Conservation (phyloP, 2,797 vertebrate species). For the Cetoscarus ocellatus region DNA sequence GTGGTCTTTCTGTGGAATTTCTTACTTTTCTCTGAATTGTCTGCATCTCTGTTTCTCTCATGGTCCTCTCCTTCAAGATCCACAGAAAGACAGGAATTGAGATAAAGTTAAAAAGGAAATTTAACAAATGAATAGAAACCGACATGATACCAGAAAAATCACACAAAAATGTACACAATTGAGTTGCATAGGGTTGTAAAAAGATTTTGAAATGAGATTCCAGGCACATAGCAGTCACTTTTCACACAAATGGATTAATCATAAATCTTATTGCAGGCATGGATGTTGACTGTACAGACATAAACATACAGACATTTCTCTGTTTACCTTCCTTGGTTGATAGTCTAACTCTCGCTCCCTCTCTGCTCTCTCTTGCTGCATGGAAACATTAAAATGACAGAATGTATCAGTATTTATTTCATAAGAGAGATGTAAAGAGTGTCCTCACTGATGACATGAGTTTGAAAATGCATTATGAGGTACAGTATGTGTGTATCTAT, state of each 20-base stretch:
- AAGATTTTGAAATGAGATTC: neutral
- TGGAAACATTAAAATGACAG: conserved; percentile 57
- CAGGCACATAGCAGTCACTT: conserved; percentile 6
- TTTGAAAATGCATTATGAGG: too few relatives aligned
- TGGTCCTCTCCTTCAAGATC: conserved; percentile 67
- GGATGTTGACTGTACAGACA: conserved; percentile 16
- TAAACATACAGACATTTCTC: conserved; percentile 26
- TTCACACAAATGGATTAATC: conserved; percentile 10
- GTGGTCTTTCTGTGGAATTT: neutral
- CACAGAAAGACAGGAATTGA: conserved; percentile 24
- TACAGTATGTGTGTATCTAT: too few relatives aligned
- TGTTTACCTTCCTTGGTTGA: conserved; percentile 81
- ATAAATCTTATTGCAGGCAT: neutral
- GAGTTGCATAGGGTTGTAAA: neutral
- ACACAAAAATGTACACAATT: neutral
- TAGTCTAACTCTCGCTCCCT: conserved; percentile 80
- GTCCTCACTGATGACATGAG: too few relatives aligned
- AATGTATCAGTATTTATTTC: conserved; percentile 48
- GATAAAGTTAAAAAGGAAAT: neutral
- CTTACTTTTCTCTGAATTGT: conserved; percentile 81
- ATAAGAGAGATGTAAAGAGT: too few relatives aligned
- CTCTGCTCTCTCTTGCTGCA: conserved; percentile 84
- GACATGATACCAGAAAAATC: neutral
- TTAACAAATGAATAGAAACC: neutral
- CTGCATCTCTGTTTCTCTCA: conserved; percentile 80